Evolutionary conservation across 2,888 invertebrate species (phyloP).

Genomic region (Apodemia mormo): DNA sequence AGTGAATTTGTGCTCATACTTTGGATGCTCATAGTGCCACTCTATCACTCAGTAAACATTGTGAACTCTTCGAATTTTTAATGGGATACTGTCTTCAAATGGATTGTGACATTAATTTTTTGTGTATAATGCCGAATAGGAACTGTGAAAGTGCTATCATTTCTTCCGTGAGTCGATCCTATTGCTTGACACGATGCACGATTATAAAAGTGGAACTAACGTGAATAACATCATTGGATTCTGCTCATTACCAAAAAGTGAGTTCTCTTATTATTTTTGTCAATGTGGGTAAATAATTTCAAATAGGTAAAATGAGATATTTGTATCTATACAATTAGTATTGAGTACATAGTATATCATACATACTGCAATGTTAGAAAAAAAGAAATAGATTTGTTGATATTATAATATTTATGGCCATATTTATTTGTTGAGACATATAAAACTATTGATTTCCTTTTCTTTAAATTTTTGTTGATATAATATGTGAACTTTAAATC

Average conservation of each 20-base stretch:
- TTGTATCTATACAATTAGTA: not conserved
- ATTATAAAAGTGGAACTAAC: constrained; percentile 74
- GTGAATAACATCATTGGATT: constrained; percentile 73
- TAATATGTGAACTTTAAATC: not conserved
- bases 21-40: constrained; percentile 44
- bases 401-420: too few species aligned
- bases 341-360: not conserved
- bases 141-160: constrained; percentile 74
- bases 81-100: constrained; percentile 65
- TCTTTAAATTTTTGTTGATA: too few species aligned
- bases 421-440: too few species aligned
- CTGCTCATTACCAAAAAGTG: constrained; percentile 75
- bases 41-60: constrained; percentile 32
- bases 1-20: constrained; percentile 64
- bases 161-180: constrained; percentile 63
- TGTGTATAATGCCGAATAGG: constrained; percentile 76
- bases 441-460: too few species aligned
- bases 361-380: not conserved
- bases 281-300: not conserved
- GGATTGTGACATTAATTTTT: constrained; percentile 73
- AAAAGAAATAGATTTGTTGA: not conserved
- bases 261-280: constrained; percentile 47
- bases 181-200: constrained; percentile 73
- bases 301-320: not conserved
- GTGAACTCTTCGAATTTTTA: constrained; percentile 43